phyloP scores from a whole-genome alignment of 2,797 vertebrate species.

The Falco cherrug region DNA sequence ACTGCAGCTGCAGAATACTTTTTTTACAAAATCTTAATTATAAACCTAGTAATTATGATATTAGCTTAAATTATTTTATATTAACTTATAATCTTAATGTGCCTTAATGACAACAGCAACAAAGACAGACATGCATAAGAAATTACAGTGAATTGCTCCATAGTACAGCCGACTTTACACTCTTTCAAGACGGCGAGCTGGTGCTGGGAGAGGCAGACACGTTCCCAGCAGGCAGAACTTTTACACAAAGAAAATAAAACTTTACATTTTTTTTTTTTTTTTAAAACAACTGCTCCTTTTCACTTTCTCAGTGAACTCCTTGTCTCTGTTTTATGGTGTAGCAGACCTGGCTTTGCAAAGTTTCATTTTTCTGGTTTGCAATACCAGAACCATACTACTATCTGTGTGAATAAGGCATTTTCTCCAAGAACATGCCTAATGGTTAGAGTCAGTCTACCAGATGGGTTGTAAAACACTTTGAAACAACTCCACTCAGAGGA shows the following conservation, averaged over 20 bases:
- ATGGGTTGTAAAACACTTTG: conserved; percentile 75
- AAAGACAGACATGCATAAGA: neutral
- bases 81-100: neutral
- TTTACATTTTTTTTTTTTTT: neutral
- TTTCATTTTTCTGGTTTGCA: conserved; percentile 42
- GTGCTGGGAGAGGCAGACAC: conserved; percentile 2
- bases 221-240: conserved; percentile 28
- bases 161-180: neutral
- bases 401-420: conserved; percentile 65
- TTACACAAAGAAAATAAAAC: conserved; percentile 21
- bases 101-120: neutral
- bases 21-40: neutral
- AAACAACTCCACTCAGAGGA: conserved; percentile 66
- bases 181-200: neutral
- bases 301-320: conserved; percentile 43
- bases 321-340: conserved; percentile 61
- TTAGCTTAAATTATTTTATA: neutral
- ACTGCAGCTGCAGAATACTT: neutral
- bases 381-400: conserved; percentile 59
- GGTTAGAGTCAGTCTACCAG: conserved; percentile 66
- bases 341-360: conserved; percentile 38
- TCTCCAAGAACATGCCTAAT: conserved; percentile 55
- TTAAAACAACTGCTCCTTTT: conserved; percentile 6
- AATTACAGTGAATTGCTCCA: neutral
- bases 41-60: neutral